Base-by-base conservation (phyloP, 2,113 vertebrate genomes). In the Chionodraco myersi region DNA sequence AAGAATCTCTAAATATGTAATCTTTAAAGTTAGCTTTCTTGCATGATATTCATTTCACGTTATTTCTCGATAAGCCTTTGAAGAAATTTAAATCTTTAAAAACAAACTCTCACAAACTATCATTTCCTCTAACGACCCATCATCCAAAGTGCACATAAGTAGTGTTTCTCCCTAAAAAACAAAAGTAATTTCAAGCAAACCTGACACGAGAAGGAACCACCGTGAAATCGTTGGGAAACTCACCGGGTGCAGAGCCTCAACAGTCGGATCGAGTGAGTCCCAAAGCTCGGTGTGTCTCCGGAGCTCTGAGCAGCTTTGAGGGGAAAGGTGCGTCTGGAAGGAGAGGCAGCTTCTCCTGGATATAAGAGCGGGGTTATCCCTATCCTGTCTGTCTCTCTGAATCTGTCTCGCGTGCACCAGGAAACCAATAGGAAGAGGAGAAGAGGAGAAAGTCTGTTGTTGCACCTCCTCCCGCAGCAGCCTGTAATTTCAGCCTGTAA, bases 401-500 rank as follows among this genome's bases (percentile, higher is more conserved):
- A 1, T 21, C 60, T 66, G 41, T 53, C 64, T 58, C 10, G 13
- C 14, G 51, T 72, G 60, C 76, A 60, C 77, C 86, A 77, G 88
- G 89, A 89, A 83, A 72, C 49, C 49, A 30, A 51, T n/a, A 41
- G 4, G 41, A 76, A 23, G 30, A 59, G 49, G 26, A 23, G 66
- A 26, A 81, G 70, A 23, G 45, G 86, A 75, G 85, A 82, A 62
- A 76, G 82, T 85, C 73, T 59, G 88, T 77, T 62, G 58, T 79
- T 75, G 36, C 36, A 41, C 68, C 85, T 87, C 85, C 85, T 83
- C 86, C 87, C 67, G 72, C 80, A 30, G 61, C 70, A 76, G 18
- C 36, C 63, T 87, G 77, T 90, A 85, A 92, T 88, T 91, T 87
- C 48, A 72, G 18, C 48, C 49, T 18, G 36, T 84, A 90, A 80